Percentiles rank a stretch among this genome's conserved stretches.
phyloP scores from a whole-genome alignment of 2,113 vertebrate genomes.

The Labeo rohita region DNA sequence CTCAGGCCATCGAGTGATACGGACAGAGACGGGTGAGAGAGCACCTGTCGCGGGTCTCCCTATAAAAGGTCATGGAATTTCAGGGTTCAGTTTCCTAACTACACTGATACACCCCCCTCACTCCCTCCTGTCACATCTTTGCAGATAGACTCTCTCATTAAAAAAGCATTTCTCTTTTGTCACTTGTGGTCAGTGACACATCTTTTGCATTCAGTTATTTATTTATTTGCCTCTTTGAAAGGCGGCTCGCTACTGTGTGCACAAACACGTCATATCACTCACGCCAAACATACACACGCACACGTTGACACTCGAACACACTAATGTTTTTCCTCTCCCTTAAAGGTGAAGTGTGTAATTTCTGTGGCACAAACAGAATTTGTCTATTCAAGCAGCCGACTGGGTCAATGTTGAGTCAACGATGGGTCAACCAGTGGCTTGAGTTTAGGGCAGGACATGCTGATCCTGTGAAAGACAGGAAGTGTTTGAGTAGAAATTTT shows the following conservation, averaged over 20 bases:
- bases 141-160: background rate
- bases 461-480: background rate
- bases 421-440: background rate
- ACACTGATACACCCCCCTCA: slow-evolving; percentile 26
- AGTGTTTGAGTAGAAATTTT: background rate
- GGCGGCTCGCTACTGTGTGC: background rate
- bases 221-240: slow-evolving; percentile 1
- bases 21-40: slow-evolving; percentile 21
- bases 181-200: background rate
- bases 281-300: background rate
- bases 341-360: slow-evolving; percentile 3
- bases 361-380: background rate
- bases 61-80: slow-evolving; percentile 61
- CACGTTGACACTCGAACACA: background rate
- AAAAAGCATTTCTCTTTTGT: background rate
- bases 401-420: background rate
- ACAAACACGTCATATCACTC: background rate
- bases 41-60: slow-evolving; percentile 55
- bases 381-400: background rate
- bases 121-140: slow-evolving; percentile 11
- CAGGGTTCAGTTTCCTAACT: slow-evolving; percentile 52
- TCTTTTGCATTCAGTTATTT: background rate
- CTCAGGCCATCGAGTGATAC: slow-evolving; percentile 33
- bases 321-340: background rate
- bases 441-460: background rate